Evolutionary conservation across 1,140 invertebrate species (phyloP).

Genomic region (Atta texana): DNA sequence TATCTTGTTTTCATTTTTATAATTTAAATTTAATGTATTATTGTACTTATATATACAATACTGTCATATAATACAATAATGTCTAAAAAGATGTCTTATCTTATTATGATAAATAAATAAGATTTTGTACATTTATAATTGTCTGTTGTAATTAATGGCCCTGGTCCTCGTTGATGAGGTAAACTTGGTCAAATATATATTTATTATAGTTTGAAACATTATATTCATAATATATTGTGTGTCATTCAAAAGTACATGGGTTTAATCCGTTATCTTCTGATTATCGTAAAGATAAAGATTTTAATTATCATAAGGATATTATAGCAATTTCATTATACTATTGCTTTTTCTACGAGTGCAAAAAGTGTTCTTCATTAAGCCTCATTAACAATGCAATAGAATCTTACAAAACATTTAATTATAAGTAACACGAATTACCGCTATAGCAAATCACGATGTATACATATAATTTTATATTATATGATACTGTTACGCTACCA

Average conservation of each 20-base stretch:
- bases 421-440: background rate
- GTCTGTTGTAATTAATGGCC: no score
- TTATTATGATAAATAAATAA: no score
- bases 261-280: background rate
- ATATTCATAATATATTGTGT: background rate
- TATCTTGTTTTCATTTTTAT: background rate
- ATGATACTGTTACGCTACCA: background rate
- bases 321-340: background rate
- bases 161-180: no score
- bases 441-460: background rate
- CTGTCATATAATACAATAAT: no score
- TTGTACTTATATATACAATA: no score
- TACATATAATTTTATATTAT: constrained; percentile 6
- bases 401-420: constrained; percentile 6
- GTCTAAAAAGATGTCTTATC: no score
- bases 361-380: background rate
- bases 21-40: background rate
- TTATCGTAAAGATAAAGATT: constrained; percentile 1
- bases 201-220: background rate
- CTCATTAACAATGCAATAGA: no score
- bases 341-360: background rate
- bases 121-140: background rate
- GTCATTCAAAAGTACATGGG: background rate
- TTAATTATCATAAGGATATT: background rate
- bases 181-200: no score